phyloP scores from a whole-genome alignment of 1,140 invertebrate species.

The Pectinophora gossypiella region DNA sequence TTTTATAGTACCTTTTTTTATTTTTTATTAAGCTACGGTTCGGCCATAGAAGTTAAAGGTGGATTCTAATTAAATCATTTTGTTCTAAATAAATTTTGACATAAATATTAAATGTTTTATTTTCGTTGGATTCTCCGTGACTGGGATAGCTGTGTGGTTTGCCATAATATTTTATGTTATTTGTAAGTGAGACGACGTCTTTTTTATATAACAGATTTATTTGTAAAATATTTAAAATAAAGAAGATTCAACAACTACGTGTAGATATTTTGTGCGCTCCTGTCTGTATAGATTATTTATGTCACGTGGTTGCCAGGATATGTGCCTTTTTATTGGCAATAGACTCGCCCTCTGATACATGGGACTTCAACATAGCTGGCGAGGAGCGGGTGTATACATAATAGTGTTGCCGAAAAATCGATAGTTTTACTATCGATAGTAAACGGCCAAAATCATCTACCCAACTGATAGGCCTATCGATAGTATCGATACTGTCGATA shows the following conservation, averaged over 20 bases:
- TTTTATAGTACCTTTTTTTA: constrained; percentile 56
- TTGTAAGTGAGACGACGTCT: constrained; percentile 30
- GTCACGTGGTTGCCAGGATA: too few species aligned
- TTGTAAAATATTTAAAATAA: constrained; percentile 44
- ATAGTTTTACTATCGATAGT: too few species aligned
- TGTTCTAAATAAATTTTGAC: constrained; percentile 37
- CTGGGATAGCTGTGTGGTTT: background rate
- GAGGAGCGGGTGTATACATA: too few species aligned
- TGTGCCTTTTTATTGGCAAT: too few species aligned
- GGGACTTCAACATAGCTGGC: too few species aligned
- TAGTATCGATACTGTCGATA: too few species aligned
- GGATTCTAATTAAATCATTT: constrained; percentile 23
- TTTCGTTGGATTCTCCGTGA: constrained; percentile 6
- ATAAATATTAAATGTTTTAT: constrained; percentile 21
- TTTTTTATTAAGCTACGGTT: constrained; percentile 34
- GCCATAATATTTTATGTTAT: constrained; percentile 27
- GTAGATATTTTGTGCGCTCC: constrained; percentile 19
- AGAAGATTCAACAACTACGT: constrained; percentile 45
- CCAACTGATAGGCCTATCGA: too few species aligned
- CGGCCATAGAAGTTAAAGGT: constrained; percentile 24
- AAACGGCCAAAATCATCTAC: too few species aligned
- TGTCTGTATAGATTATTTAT: too few species aligned
- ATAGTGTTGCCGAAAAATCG: too few species aligned
- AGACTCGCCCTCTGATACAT: too few species aligned
- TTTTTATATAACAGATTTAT: constrained; percentile 46